A percentile compares a stretch with the other conserved stretches of the same genome.
Evolutionary conservation across 2,888 invertebrate species (phyloP).

Genomic region (Trichogramma evanescens): DNA sequence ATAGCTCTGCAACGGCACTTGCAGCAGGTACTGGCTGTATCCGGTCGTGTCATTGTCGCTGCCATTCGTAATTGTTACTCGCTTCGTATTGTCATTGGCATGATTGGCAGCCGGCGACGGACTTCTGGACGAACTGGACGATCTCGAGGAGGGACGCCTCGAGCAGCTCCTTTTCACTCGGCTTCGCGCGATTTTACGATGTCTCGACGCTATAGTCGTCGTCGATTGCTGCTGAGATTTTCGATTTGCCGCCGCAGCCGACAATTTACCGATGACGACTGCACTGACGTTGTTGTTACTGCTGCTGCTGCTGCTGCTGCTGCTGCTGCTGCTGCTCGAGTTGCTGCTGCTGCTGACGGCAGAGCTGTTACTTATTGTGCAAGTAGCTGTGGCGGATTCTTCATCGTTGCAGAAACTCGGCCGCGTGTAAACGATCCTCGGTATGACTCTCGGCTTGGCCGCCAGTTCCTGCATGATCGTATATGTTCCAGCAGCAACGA

Average conservation of each 20-base stretch:
- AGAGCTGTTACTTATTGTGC: background rate
- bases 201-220: slow-evolving; percentile 11
- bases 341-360: slow-evolving; percentile 7
- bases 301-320: background rate
- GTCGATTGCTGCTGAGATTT: background rate
- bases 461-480: slow-evolving; percentile 30
- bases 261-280: background rate
- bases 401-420: slow-evolving; percentile 34
- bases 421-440: slow-evolving; percentile 39
- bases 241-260: background rate
- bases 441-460: slow-evolving; percentile 35
- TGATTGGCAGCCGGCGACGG: slow-evolving; percentile 32
- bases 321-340: slow-evolving; percentile 2
- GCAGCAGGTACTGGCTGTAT: slow-evolving; percentile 75
- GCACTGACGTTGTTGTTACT: background rate
- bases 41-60: slow-evolving; percentile 39
- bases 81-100: slow-evolving; percentile 25
- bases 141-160: slow-evolving; percentile 18
- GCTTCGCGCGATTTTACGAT: slow-evolving; percentile 29
- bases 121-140: slow-evolving; percentile 40
- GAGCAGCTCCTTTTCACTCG: slow-evolving; percentile 27
- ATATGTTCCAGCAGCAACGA: background rate
- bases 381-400: slow-evolving; percentile 19
- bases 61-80: slow-evolving; percentile 2
- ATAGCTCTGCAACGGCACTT: slow-evolving; percentile 54